phyloP scores from a whole-genome alignment of 2,797 vertebrate genomes.

The Synanceia verrucosa region DNA sequence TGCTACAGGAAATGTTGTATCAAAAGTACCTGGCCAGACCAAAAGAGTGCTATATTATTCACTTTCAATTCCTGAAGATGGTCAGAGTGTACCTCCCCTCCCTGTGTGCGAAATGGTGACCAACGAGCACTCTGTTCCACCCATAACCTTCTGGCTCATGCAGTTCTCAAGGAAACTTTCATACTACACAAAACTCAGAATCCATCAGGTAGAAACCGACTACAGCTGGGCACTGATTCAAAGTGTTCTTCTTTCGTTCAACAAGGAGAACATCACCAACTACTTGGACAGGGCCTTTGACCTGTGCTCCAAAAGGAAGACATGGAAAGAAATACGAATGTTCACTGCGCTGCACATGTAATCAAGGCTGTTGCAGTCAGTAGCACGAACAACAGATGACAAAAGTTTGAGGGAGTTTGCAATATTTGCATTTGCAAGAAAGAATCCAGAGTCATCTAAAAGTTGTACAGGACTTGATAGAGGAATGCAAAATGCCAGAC shows the following conservation, averaged over 20 bases:
- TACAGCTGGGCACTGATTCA: conserved; percentile 12
- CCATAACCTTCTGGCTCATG: not conserved
- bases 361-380: not conserved
- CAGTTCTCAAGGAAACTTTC: not conserved
- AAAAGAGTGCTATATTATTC: not conserved
- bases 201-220: not conserved
- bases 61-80: not conserved
- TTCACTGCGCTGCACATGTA: not conserved
- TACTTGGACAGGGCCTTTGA: not conserved
- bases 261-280: not conserved
- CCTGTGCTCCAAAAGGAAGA: not conserved
- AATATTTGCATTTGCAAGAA: conserved; percentile 5
- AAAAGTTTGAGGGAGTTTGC: not conserved
- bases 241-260: conserved; percentile 1
- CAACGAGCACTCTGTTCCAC: not conserved
- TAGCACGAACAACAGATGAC: not conserved
- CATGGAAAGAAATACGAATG: not conserved
- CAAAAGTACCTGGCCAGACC: conserved; percentile 28
- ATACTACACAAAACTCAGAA: not conserved
- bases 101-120: conserved; percentile 23
- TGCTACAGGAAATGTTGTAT: conserved; percentile 12
- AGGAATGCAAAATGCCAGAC: not conserved
- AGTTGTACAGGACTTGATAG: conserved; percentile 7
- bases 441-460: not conserved
- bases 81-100: not conserved